These are phyloP conservation scores for Digitonthophagus gazella DNA, from an alignment of 2,888 invertebrate species.

Conservation along the genomic window DNA sequence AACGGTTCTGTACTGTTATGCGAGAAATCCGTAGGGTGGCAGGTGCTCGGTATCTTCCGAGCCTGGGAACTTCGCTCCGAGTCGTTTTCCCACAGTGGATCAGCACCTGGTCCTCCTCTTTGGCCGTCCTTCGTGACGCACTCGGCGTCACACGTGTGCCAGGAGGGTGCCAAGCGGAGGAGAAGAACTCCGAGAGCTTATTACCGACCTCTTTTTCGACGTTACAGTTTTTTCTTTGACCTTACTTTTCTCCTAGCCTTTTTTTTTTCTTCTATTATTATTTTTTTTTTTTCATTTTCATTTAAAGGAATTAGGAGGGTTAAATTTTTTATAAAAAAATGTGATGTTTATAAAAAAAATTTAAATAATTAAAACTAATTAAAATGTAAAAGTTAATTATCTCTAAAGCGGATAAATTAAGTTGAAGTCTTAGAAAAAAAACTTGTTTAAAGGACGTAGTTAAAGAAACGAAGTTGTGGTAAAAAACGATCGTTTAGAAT, in stretches of 20 bases:
- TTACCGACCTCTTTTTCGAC: neutral
- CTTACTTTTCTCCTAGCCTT: neutral
- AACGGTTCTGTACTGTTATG: neutral
- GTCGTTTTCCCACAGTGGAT: conserved; percentile 40
- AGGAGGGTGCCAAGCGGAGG: conserved; percentile 32
- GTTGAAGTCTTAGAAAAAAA: too few species aligned
- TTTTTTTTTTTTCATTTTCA: neutral
- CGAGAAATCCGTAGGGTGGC: conserved; percentile 31
- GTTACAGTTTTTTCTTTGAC: neutral
- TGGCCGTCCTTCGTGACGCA: conserved; percentile 30
- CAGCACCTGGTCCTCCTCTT: conserved; percentile 38
- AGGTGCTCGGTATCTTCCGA: conserved; percentile 36
- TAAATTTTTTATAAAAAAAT: too few species aligned
- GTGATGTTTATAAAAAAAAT: too few species aligned
- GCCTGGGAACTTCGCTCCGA: conserved; percentile 39
- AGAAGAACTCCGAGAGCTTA: neutral
- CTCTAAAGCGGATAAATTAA: too few species aligned
- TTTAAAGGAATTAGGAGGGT: too few species aligned
- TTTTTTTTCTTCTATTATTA: neutral
- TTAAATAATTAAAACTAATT: too few species aligned
- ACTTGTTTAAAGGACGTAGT: too few species aligned
- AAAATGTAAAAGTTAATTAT: neutral
- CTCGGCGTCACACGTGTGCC: conserved; percentile 39
- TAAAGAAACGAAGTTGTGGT: too few species aligned
- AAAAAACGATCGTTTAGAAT: neutral